Evolutionary conservation across 2,797 vertebrate genomes (phyloP), one percentile per base, ranked within the genome.

Genomic region (Oreochromis grahami): DNA sequence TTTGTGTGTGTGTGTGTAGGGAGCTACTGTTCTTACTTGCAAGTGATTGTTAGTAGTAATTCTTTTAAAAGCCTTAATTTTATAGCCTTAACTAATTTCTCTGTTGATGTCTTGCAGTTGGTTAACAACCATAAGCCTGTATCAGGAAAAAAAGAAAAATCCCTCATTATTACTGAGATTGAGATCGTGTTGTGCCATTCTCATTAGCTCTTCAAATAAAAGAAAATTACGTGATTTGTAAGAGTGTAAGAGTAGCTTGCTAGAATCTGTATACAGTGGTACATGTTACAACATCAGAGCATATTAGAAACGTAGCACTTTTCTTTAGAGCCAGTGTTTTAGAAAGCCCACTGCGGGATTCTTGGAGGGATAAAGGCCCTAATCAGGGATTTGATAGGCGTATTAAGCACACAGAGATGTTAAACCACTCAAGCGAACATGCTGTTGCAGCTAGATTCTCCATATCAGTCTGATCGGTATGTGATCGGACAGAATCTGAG

Each of bases 401-500:
- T 91, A 93, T 90, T 88, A 88, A 90, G 85, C 86, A 88, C 86
- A 88, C 87, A 60, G 88, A 92, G 87, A 92, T 90, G 85, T 91
- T 90, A 89, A 95, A 95, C 92, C 91, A 94, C 93, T 94, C 87
- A 29, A 93, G 92, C 83, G 86, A 94, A 92, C 88, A 88, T 13
- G 81, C 79, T 76, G 92, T 86, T 88, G 88, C 84, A 86, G 84
- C 91, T 56, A 77, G 63, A 83, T 87, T 79, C 86, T 86, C 78
- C 5, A 32, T 26, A 91, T 79, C 85, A 78, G 81, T 89, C 78
- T 80, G 89, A 88, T 88, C 84, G 77, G 79, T 26, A 34, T 15
- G 21, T 48, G 43, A 63, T 45, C 79, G 55, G 81, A 78, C 11
- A 34, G 76, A 86, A 77, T 80, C 74, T 72, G 60, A 85, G 78